Evolutionary conservation across 2,113 vertebrate species (phyloP).

Genomic region (Gambusia holbrooki): DNA sequence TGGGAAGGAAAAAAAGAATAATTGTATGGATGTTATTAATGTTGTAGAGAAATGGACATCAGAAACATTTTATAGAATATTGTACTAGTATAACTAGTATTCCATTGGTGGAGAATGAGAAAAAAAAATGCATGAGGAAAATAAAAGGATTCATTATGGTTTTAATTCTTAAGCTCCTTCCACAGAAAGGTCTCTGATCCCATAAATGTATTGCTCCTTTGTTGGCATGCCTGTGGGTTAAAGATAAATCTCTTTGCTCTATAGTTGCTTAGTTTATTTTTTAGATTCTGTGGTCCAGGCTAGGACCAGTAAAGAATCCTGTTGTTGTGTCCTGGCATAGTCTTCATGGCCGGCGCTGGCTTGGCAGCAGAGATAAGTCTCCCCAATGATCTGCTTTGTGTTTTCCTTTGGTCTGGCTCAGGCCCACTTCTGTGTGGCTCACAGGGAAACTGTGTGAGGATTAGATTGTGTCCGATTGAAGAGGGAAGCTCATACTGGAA

Average conservation of each 20-base stretch:
- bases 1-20: background rate
- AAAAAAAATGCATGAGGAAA: background rate
- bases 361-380: conserved; percentile 55
- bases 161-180: background rate
- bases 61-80: background rate
- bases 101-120: background rate
- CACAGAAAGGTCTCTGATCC: conserved; percentile 21
- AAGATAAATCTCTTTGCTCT: conserved; percentile 42
- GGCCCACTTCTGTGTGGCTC: conserved; percentile 24
- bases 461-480: conserved; percentile 37
- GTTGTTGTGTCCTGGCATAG: conserved; percentile 53
- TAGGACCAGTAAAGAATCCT: conserved; percentile 58
- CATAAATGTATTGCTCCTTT: conserved; percentile 9
- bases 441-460: conserved; percentile 25
- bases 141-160: too few species aligned
- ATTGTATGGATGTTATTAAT: background rate
- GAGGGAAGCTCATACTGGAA: conserved; percentile 27
- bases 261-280: conserved; percentile 40
- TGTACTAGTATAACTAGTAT: background rate
- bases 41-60: background rate
- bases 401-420: conserved; percentile 37
- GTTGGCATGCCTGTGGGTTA: conserved; percentile 26
- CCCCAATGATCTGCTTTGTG: conserved; percentile 54
- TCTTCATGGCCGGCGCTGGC: conserved; percentile 38
- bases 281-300: conserved; percentile 34